These are phyloP conservation scores for Thunnus albacares DNA, from an alignment of 2,797 vertebrate species.

Conservation along the genomic window DNA sequence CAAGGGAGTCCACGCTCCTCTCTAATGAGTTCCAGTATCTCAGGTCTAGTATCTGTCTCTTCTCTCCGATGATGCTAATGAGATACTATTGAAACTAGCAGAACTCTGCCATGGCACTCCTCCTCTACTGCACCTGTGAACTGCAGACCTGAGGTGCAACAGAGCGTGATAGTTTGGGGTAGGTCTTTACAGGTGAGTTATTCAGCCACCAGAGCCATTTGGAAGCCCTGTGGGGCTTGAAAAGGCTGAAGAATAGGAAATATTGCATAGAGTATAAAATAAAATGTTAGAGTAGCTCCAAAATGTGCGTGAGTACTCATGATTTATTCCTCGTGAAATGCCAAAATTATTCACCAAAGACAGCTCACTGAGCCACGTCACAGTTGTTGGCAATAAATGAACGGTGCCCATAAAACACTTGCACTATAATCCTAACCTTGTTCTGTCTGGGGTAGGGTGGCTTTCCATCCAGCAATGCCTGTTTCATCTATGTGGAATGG, in stretches of 20 bases:
- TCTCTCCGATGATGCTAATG: conserved; percentile 64
- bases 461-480: conserved; percentile 33
- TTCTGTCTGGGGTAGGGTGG: conserved; percentile 5
- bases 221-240: background rate
- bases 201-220: background rate
- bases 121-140: conserved; percentile 13
- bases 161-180: conserved; percentile 17
- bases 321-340: conserved; percentile 27
- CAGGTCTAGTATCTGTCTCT: conserved; percentile 69
- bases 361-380: conserved; percentile 18
- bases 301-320: conserved; percentile 1
- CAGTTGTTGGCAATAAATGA: conserved; percentile 33
- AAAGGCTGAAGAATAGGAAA: conserved; percentile 7
- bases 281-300: conserved; percentile 6
- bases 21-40: conserved; percentile 75
- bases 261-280: background rate
- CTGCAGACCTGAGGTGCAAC: conserved; percentile 23
- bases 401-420: conserved; percentile 23
- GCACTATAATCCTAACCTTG: conserved; percentile 38
- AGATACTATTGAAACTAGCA: conserved; percentile 61
- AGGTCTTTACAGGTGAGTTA: conserved; percentile 13
- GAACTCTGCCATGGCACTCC: conserved; percentile 3
- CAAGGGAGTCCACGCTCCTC: conserved; percentile 43
- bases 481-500: conserved; percentile 45
- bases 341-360: conserved; percentile 12